Base-by-base conservation (phyloP, 2,113 vertebrate genomes). In the Copsychus sechellarum region DNA sequence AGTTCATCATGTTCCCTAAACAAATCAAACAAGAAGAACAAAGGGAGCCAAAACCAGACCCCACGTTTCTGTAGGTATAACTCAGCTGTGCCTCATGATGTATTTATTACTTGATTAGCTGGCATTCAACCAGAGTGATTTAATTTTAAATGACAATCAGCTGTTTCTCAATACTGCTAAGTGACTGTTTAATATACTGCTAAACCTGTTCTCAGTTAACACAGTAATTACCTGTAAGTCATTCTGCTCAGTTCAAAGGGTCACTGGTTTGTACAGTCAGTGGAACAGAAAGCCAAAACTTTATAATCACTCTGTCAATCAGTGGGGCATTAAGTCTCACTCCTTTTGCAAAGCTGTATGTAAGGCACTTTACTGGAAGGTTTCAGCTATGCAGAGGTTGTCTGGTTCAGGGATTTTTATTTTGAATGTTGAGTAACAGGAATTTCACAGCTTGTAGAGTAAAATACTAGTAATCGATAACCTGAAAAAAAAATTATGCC, bases 121-220 rank as follows among this genome's bases (percentile, higher is more conserved):
- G 24, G 29, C 61, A 85, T 73, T 94, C 89, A 84, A 56, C 40
- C 43, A 81, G 34, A 90, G 29, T 31, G 42, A 50, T 58, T 91
- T 74, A 29, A 48, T 78, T 92, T 66, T 67, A 93, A 90, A 88
- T 48, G 21, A 86, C 71, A 90, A 72, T 88, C 88, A 83, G 48
- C 48, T 90, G 48, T 79, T 94, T 67, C 36, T 88, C 62, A 57
- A 48, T 45, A 61, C 20, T 76, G 40, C 25, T 88, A 77, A 69
- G 64, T 50, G 67, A 81, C 60, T 38, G 11, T 57, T 92, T 50
- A 54, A 40, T 58, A 71, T 34, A 61, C 78, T 85, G 56, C 78
- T 92, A 94, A 94, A 85, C 88, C 78, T 81, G 61, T 81, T 84
- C 64, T 53, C 56, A 90, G 56, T 81, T 79, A 81, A 74, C 73